phyloP scores from a whole-genome alignment of 2,113 vertebrate species.

The Pseudorhombus dupliciocellatus region DNA sequence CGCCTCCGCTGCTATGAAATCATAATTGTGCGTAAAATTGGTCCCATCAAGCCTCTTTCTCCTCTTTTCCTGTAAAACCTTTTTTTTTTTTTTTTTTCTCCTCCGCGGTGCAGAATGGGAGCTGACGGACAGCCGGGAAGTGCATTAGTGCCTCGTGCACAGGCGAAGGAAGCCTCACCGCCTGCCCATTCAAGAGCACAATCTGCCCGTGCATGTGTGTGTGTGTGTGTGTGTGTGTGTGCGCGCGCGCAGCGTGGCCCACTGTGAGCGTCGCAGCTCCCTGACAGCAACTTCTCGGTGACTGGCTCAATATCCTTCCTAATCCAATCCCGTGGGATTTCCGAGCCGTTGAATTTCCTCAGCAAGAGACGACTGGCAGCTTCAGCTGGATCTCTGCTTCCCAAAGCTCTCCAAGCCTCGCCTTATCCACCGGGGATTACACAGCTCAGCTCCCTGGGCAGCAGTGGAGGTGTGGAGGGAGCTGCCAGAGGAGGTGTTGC shows the following conservation, averaged over 20 bases:
- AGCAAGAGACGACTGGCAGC: slow-evolving; percentile 68
- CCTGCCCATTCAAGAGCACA: slow-evolving; percentile 54
- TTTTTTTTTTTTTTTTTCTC: slow-evolving; percentile 27
- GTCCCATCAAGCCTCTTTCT: slow-evolving; percentile 1
- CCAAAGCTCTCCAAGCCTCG: slow-evolving; percentile 71
- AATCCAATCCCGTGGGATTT: slow-evolving; percentile 80
- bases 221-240: slow-evolving; percentile 6
- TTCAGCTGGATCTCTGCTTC: slow-evolving; percentile 73
- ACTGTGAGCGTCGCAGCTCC: slow-evolving; percentile 56
- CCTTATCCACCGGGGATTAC: slow-evolving; percentile 71
- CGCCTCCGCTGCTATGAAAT: slow-evolving; percentile 33
- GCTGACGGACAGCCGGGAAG: slow-evolving; percentile 49
- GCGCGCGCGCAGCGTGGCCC: slow-evolving; percentile 31
- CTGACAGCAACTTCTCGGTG: slow-evolving; percentile 69
- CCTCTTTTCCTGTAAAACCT: slow-evolving; percentile 14
- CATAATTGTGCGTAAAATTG: slow-evolving; percentile 43
- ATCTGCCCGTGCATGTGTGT: slow-evolving; percentile 20
- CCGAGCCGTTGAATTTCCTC: slow-evolving; percentile 70
- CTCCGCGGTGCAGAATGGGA: slow-evolving; percentile 35
- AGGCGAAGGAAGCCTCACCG: slow-evolving; percentile 47
- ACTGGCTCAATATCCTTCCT: slow-evolving; percentile 74
- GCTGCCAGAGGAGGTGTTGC: slow-evolving; percentile 48
- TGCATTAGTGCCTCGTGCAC: slow-evolving; percentile 39
- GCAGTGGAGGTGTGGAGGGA: slow-evolving; percentile 41
- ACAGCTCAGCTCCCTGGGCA: slow-evolving; percentile 69